Percentiles rank a stretch among this genome's conserved stretches.
Evolutionary conservation across 1,140 invertebrate species (phyloP).

Genomic region (Prorops nasuta): DNA sequence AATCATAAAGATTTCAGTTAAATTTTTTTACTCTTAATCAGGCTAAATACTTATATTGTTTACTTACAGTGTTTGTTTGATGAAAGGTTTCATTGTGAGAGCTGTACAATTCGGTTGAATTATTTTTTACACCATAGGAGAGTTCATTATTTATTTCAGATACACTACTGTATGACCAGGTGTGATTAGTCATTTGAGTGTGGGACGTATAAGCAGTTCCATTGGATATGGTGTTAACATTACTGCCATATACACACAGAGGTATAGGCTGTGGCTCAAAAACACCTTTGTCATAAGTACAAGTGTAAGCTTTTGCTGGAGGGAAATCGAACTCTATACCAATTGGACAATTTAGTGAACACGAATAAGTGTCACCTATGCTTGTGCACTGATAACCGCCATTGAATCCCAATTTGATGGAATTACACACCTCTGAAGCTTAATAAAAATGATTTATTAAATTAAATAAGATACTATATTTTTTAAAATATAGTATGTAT

Average conservation of each 20-base stretch:
- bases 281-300: slow-evolving; percentile 65
- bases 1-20: too few relatives aligned
- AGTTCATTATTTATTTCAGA: too few relatives aligned
- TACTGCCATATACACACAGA: slow-evolving; percentile 67
- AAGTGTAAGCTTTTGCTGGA: slow-evolving; percentile 66
- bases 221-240: slow-evolving; percentile 40
- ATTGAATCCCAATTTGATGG: slow-evolving; percentile 68
- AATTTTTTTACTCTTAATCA: too few relatives aligned
- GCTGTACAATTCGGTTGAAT: too few relatives aligned
- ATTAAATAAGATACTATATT: too few relatives aligned
- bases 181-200: slow-evolving; percentile 26
- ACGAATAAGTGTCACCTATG: slow-evolving; percentile 61
- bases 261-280: slow-evolving; percentile 73
- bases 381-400: slow-evolving; percentile 72
- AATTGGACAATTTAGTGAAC: slow-evolving; percentile 66
- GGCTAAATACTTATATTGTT: too few relatives aligned
- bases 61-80: too few relatives aligned
- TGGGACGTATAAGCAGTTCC: slow-evolving; percentile 23
- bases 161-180: slow-evolving; percentile 12
- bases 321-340: slow-evolving; percentile 63
- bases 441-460: slow-evolving; percentile 23
- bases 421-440: slow-evolving; percentile 62
- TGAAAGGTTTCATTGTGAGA: too few relatives aligned
- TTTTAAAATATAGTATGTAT: too few relatives aligned
- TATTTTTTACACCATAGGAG: too few relatives aligned